Evolutionary conservation across 1,140 invertebrate species (phyloP), one percentile per base, ranked within the genome.

Genomic region (Drosophila varians): DNA sequence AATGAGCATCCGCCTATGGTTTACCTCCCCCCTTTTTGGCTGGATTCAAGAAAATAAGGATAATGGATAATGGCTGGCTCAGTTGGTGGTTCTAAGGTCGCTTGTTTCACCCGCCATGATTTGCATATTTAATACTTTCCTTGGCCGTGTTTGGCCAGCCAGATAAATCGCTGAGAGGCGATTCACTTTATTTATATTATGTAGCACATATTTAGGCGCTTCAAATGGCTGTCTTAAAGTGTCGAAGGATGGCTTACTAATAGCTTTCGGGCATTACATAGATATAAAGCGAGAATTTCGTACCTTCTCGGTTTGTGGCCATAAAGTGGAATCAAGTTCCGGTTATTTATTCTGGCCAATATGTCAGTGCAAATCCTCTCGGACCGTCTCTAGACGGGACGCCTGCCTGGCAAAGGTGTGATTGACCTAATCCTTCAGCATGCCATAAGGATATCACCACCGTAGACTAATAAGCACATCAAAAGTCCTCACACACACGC

Each of bases 391-490:
- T 28, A 12, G 11, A 34, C 25, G 25, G 7, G 25, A 26, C 53
- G 58, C 21, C 68, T 68, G 64, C 18, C 34, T 68, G 64, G 18
- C 34, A 58, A 78, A 78, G 76, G 76, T 78, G 76, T 62, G 68
- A 78, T 76, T 61, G 73, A 51, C 73, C 62, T 78, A 78, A 77
- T 61, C 69, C 28, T 55, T 40, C 40, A 23, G 66, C 46, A 36
- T 72, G 48, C 47, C 65, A 51, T 72, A 72, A 71, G 66, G 55
- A 72, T 61, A 71, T 72, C 25, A 40, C 68, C 66, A 61, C 76
- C 75, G 61, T 69, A 49, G 61, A 77, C 74, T 79, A 79, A 79
- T 79, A 79, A 79, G 75, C 71, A 79, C 71, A 71, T 76, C 74
- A 77, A 79, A 64, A 79, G 42, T 65, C 61, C 21, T 25, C 68